Conservation (phyloP, 2,888 invertebrate species). For the Phymatocera aterrima region DNA sequence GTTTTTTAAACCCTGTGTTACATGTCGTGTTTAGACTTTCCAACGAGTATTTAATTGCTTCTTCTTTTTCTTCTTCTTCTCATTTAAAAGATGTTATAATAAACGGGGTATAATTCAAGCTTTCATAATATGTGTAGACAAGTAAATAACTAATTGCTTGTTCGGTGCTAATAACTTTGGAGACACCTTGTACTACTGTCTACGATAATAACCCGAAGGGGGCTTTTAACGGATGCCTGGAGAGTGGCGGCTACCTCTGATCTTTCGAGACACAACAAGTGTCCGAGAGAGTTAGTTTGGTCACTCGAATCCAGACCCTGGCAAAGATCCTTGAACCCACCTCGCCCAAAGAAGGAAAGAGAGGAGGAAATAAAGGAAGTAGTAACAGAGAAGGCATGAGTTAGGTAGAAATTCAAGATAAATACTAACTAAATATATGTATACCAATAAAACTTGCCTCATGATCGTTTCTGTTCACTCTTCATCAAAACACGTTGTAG, state of each 20-base stretch:
- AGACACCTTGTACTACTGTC: conserved; percentile 40
- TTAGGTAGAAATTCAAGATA: neutral
- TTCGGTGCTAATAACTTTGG: conserved; percentile 38
- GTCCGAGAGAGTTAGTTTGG: conserved; percentile 29
- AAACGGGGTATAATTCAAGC: conserved; percentile 8
- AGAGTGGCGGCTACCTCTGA: conserved; percentile 28
- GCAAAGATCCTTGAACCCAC: conserved; percentile 16
- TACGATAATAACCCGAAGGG: neutral
- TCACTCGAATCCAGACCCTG: neutral
- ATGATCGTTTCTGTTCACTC: neutral
- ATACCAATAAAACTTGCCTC: neutral
- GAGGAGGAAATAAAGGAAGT: no score
- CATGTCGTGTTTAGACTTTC: neutral
- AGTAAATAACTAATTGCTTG: conserved; percentile 37
- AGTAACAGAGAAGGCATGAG: neutral
- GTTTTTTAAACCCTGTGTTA: neutral
- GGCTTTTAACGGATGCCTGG: conserved; percentile 24
- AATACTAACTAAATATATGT: no score
- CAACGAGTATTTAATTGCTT: conserved; percentile 24
- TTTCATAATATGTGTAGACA: conserved; percentile 9
- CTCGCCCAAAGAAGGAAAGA: neutral
- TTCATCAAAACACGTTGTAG: neutral
- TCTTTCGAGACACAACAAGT: conserved; percentile 34
- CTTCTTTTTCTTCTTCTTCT: no score
- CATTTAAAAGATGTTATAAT: neutral